Percentiles rank a stretch among this genome's conserved stretches.
Evolutionary conservation across 2,113 vertebrate species (phyloP).

Genomic region (Egretta garzetta): DNA sequence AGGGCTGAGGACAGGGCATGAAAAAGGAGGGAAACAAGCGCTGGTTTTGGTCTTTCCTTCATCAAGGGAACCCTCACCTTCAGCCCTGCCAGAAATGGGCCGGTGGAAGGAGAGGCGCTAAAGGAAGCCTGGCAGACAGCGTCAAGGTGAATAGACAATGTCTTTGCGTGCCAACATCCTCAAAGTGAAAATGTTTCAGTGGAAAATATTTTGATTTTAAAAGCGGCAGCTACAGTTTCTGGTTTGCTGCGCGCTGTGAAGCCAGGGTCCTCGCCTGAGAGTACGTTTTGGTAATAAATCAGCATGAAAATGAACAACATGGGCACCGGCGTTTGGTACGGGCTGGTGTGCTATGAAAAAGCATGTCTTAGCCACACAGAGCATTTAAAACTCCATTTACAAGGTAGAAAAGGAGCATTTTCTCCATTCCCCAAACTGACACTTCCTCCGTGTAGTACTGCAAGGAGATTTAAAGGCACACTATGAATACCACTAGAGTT

Average conservation of each 20-base stretch:
- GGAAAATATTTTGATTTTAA: not conserved
- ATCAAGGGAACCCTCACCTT: not conserved
- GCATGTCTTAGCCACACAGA: fast-evolving
- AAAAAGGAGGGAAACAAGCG: not conserved
- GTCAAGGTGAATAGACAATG: not conserved
- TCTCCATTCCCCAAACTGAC: not conserved
- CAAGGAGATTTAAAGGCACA: not conserved
- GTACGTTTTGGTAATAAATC: not conserved
- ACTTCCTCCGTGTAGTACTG: not conserved
- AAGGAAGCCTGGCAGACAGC: not conserved
- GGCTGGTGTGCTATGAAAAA: not conserved
- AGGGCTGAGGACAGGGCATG: not conserved
- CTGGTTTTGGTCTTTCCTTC: not conserved
- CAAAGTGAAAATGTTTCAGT: not conserved
- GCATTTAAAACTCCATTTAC: not conserved
- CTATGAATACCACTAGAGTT: not conserved
- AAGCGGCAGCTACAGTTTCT: not conserved
- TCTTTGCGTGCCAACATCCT: not conserved
- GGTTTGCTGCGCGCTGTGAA: not conserved
- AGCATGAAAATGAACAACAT: not conserved
- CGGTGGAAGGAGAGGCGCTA: not conserved
- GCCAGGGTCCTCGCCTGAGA: not conserved
- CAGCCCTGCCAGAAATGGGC: not conserved
- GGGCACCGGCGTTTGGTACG: fast-evolving
- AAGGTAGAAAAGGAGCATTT: not conserved